Conservation (phyloP, 2,113 vertebrate species). For the Hirundichthys speculiger region DNA sequence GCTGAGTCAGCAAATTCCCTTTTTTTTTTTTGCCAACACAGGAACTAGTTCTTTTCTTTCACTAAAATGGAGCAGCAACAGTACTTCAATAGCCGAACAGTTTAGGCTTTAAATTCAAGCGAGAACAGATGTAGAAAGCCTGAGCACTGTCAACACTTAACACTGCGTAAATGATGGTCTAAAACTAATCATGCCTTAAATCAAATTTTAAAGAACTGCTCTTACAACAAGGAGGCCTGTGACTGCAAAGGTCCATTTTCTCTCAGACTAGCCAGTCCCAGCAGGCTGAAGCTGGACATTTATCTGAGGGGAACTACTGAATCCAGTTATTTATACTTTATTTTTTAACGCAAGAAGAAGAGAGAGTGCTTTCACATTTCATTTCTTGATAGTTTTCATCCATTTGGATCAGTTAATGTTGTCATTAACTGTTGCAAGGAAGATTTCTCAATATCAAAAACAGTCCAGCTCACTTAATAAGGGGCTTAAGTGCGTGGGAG, state of each 20-base stretch:
- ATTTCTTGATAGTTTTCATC: background rate
- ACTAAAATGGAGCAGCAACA: background rate
- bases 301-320: background rate
- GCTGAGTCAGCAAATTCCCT: slow-evolving; percentile 49
- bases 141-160: background rate
- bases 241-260: background rate
- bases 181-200: background rate
- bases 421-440: background rate
- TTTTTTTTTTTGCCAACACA: slow-evolving; percentile 10
- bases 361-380: background rate
- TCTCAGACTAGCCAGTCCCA: background rate
- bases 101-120: background rate
- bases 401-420: background rate
- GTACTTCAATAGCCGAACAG: background rate
- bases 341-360: background rate
- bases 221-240: background rate
- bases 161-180: background rate
- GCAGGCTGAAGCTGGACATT: background rate
- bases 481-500: slow-evolving; percentile 24
- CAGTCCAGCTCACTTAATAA: slow-evolving; percentile 16
- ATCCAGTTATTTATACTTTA: background rate
- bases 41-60: slow-evolving; percentile 10
- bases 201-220: background rate
- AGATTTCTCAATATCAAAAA: too few relatives aligned
- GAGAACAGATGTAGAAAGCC: background rate